A percentile compares a stretch with the other conserved stretches of the same genome.
phyloP scores from a whole-genome alignment of 2,888 invertebrate genomes.

The Drosophila kuntzei region DNA sequence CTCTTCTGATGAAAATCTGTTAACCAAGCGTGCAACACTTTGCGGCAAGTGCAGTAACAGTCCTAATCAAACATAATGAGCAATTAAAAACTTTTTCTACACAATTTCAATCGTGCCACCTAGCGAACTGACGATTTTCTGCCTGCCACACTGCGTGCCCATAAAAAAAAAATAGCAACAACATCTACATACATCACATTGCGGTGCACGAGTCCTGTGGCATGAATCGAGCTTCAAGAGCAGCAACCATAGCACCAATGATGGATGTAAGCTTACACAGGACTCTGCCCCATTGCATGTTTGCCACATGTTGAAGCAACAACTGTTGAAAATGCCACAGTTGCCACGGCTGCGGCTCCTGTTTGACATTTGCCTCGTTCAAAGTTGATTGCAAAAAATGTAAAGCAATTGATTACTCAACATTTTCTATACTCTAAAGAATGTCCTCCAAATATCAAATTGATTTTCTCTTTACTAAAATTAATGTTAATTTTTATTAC shows the following conservation, averaged over 20 bases:
- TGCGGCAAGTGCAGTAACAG: conserved; percentile 58
- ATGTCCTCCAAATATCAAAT: background rate
- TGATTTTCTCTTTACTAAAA: background rate
- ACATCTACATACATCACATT: conserved; percentile 17
- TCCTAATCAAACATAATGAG: conserved; percentile 72
- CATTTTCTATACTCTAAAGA: background rate
- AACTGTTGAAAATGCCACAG: conserved; percentile 11
- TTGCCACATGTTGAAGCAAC: conserved; percentile 56
- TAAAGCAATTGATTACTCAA: conserved; percentile 17
- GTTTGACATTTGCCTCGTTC: conserved; percentile 7
- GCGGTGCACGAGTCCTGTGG: conserved; percentile 27
- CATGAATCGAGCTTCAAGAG: conserved; percentile 24
- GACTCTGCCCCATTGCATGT: conserved; percentile 10
- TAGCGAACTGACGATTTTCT: conserved; percentile 8
- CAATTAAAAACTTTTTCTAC: conserved; percentile 69
- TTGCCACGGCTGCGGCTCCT: conserved; percentile 1
- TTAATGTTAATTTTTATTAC: background rate
- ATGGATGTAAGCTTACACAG: conserved; percentile 41
- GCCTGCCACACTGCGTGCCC: conserved; percentile 18
- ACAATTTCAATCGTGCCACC: conserved; percentile 44
- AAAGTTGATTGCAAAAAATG: conserved; percentile 15
- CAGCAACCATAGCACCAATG: conserved; percentile 32
- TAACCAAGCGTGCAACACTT: conserved; percentile 61
- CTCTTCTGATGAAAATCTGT: conserved; percentile 62
- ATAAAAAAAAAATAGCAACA: conserved; percentile 20